phyloP scores from a whole-genome alignment of 1,140 invertebrate genomes.

The Drosophila orosa region DNA sequence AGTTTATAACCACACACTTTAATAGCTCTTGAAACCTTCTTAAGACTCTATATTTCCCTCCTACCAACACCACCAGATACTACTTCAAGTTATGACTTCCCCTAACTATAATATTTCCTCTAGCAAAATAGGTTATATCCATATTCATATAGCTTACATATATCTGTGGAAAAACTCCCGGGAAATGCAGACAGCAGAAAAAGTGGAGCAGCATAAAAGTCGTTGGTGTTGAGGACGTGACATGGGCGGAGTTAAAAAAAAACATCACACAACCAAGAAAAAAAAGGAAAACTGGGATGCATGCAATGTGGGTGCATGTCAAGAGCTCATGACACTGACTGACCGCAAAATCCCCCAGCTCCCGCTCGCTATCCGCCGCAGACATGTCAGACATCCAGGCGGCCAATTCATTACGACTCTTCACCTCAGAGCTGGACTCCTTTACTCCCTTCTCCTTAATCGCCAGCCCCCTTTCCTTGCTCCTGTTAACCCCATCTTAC shows the following conservation, averaged over 20 bases:
- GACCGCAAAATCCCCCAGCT: conserved; percentile 37
- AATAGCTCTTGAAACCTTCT: background rate
- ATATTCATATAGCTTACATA: conserved; percentile 12
- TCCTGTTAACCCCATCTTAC: conserved; percentile 3
- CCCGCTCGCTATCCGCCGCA: conserved; percentile 21
- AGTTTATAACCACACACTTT: background rate
- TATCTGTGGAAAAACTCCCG: conserved; percentile 1
- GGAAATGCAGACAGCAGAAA: conserved; percentile 12
- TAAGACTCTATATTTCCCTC: too few relatives aligned
- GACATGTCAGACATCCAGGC: conserved; percentile 67
- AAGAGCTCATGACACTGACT: conserved; percentile 61
- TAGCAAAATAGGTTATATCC: conserved; percentile 40
- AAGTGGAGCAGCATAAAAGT: conserved; percentile 29
- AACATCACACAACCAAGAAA: background rate
- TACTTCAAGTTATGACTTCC: background rate
- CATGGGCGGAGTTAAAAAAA: background rate
- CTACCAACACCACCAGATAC: background rate
- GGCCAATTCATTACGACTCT: conserved; percentile 63
- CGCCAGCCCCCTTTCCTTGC: background rate
- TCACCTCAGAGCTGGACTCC: conserved; percentile 20
- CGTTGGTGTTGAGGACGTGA: background rate
- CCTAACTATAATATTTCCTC: background rate
- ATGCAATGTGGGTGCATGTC: conserved; percentile 42
- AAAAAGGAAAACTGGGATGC: conserved; percentile 9
- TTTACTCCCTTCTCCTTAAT: background rate